Conservation (phyloP, 2,113 vertebrate species). For the Macquaria ambigua region DNA sequence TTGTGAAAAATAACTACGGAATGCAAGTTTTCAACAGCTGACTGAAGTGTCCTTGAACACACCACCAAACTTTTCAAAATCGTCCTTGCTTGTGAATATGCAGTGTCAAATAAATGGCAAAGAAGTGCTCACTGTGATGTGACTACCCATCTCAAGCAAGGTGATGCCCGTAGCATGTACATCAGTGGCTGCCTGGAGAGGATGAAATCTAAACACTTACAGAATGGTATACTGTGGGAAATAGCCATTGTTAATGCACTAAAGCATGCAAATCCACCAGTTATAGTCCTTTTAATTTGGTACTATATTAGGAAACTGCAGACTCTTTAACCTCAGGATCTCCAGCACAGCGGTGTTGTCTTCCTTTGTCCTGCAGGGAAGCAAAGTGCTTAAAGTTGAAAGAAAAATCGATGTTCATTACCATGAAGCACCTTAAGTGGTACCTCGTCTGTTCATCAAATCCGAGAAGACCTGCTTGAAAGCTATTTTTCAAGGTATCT, state of each 20-base stretch:
- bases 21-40: neutral
- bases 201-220: neutral
- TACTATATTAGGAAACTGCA: conserved; percentile 1
- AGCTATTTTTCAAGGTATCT: conserved; percentile 37
- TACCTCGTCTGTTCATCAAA: conserved; percentile 44
- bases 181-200: neutral
- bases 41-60: conserved; percentile 17
- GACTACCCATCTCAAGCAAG: neutral
- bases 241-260: neutral
- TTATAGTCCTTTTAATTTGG: neutral
- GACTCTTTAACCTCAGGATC: conserved; percentile 36
- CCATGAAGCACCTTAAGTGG: conserved; percentile 36
- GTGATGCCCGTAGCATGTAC: neutral
- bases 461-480: conserved; percentile 22
- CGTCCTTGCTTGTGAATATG: neutral
- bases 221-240: neutral
- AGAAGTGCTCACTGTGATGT: neutral
- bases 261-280: neutral
- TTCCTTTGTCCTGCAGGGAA: conserved; percentile 26
- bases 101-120: conserved; percentile 10
- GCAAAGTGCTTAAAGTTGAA: conserved; percentile 47
- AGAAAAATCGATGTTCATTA: conserved; percentile 59
- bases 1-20: neutral
- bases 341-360: conserved; percentile 13
- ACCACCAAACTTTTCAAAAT: conserved; percentile 5